Base-by-base conservation (phyloP, 2,888 invertebrate genomes). In the Dasypolia templi region DNA sequence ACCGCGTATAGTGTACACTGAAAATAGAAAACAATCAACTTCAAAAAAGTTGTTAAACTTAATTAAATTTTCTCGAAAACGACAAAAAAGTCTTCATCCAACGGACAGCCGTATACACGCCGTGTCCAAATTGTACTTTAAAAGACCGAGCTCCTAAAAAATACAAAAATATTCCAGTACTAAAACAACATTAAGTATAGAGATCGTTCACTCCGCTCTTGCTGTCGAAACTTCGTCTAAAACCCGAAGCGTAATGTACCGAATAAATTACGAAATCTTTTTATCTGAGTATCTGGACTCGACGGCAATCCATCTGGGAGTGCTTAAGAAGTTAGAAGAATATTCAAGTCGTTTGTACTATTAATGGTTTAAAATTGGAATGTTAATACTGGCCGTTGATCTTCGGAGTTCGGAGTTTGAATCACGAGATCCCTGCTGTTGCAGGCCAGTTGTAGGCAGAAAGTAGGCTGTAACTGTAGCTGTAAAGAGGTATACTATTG, bases 181-280 rank as follows among this genome's bases (percentile, higher is more conserved):
- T 71, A 71, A 75, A 75, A 74, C 77, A 77, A 80, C 70, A 78
- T 75, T 72, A 78, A 78, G 76, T 68, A 83, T 61, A 75, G 76
- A 76, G 75, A 85, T 82, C 76, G 68, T 78, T 77, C 78, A 83
- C 78, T 86, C 70, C 29, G 51, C 62, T 62, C 69, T 46, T 55
- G 66, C 65, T 62, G 81, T 77, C 68, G 64, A 85, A 83, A 84
- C 75, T 79, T 79, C 53, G 75, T 74, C 75, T 75, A 65, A 80
- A 87, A 82, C 65, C 74, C 75, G 58, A 73, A 77, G 73, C 75
- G 82, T 81, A 86, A 87, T 86, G 85, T 86, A 77, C 85, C 86
- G 78, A 80, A 87, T 86, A 88, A 88, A 89, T 88, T 85, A 88
- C 85, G 80, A 82, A 83, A 86, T 85, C 82, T 86, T 86, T 88